Evolutionary conservation across 2,888 invertebrate species (phyloP).

Genomic region (Elysia crispata): DNA sequence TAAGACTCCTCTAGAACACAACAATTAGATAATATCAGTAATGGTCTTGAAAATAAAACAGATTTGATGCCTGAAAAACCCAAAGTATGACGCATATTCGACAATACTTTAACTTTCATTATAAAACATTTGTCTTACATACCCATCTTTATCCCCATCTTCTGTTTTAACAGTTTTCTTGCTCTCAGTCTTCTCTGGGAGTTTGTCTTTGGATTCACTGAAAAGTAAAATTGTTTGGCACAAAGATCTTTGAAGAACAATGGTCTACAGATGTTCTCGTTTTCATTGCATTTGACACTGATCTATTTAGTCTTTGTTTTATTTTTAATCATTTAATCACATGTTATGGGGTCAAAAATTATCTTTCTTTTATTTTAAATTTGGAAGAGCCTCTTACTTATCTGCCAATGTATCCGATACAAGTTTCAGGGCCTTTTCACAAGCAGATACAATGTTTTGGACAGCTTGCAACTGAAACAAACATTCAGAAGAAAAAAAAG

Average conservation of each 20-base stretch:
- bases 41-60: too few relatives aligned
- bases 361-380: background rate
- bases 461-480: constrained; percentile 80
- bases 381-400: constrained; percentile 55
- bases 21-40: too few relatives aligned
- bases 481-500: too few relatives aligned
- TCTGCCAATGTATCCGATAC: constrained; percentile 86
- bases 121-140: constrained; percentile 26
- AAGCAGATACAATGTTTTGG: constrained; percentile 93
- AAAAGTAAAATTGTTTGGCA: background rate
- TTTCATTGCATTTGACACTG: too few relatives aligned
- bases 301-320: background rate
- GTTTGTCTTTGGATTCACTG: constrained; percentile 40
- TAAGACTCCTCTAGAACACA: too few relatives aligned
- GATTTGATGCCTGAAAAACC: too few relatives aligned
- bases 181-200: constrained; percentile 13
- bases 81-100: too few relatives aligned
- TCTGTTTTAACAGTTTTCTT: constrained; percentile 18
- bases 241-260: too few relatives aligned
- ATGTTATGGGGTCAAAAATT: too few relatives aligned
- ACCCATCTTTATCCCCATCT: constrained; percentile 72
- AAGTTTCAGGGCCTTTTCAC: constrained; percentile 94
- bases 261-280: too few relatives aligned
- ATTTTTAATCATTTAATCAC: background rate
- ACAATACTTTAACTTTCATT: too few relatives aligned